These are phyloP conservation scores for Spicauda simplicius DNA, from an alignment of 2,888 invertebrate species.

Conservation along the genomic window DNA sequence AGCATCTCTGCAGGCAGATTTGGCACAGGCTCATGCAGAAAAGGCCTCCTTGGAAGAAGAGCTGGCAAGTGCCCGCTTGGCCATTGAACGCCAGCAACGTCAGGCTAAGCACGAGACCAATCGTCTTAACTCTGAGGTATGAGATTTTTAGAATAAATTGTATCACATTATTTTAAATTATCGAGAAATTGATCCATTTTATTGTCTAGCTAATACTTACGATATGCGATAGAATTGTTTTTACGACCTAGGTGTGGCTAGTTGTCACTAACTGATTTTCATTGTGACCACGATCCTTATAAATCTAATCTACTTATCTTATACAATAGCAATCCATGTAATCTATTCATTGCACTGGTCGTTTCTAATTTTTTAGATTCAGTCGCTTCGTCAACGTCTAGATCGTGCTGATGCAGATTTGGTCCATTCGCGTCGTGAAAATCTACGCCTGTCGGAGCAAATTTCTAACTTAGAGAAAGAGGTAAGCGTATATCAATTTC, in stretches of 20 bases:
- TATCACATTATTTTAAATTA: no score
- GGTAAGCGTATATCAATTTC: slow-evolving; percentile 70
- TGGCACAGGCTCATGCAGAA: slow-evolving; percentile 90
- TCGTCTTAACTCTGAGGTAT: slow-evolving; percentile 90
- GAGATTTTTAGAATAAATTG: background rate
- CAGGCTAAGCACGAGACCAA: slow-evolving; percentile 91
- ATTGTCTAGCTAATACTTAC: no score
- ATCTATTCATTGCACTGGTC: no score
- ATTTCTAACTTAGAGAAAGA: slow-evolving; percentile 92
- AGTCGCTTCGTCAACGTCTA: slow-evolving; percentile 89
- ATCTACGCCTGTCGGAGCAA: slow-evolving; percentile 91
- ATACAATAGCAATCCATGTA: no score
- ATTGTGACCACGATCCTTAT: no score
- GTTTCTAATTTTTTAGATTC: slow-evolving; percentile 64
- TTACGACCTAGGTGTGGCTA: no score
- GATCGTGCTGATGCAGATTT: slow-evolving; percentile 93
- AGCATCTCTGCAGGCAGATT: slow-evolving; percentile 91
- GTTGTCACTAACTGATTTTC: no score
- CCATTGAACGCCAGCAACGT: slow-evolving; percentile 89
- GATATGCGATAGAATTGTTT: no score
- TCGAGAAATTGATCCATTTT: no score
- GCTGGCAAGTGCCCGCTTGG: slow-evolving; percentile 87
- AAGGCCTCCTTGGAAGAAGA: slow-evolving; percentile 93
- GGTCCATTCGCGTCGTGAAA: slow-evolving; percentile 91
- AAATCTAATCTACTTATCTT: no score